These are phyloP conservation scores for Ligdia adustata DNA, from an alignment of 2,888 invertebrate genomes.

Conservation along the genomic window DNA sequence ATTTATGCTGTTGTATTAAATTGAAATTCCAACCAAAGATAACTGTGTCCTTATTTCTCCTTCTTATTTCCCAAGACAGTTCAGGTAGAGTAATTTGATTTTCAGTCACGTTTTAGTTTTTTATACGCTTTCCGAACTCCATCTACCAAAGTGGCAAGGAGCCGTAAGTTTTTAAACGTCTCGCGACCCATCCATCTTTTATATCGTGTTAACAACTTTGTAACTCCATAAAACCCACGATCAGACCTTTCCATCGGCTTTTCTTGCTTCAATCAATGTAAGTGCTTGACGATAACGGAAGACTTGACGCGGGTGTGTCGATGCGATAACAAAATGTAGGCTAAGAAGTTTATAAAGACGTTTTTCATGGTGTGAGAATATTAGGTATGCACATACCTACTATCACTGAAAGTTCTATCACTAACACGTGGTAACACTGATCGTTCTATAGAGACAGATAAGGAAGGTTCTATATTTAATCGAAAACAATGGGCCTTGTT, in stretches of 20 bases:
- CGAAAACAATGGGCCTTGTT: no score
- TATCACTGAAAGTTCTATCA: no score
- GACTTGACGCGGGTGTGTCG: neutral
- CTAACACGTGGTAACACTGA: no score
- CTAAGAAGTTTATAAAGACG: no score
- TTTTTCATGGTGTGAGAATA: no score
- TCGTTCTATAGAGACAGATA: no score
- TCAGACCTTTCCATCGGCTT: slow-evolving; percentile 15
- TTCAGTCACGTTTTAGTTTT: slow-evolving; percentile 10
- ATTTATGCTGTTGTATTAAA: neutral
- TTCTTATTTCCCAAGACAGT: slow-evolving; percentile 8
- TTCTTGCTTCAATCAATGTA: slow-evolving; percentile 15
- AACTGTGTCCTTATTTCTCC: neutral
- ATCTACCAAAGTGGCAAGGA: slow-evolving; percentile 12
- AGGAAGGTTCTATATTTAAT: no score
- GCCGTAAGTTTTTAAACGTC: slow-evolving; percentile 9
- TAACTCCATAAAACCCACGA: slow-evolving; percentile 16
- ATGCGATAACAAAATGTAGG: neutral
- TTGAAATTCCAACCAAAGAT: slow-evolving; percentile 1
- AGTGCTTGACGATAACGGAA: slow-evolving; percentile 9
- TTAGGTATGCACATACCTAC: no score
- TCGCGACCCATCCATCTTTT: slow-evolving; percentile 12
- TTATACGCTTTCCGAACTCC: slow-evolving; percentile 2
- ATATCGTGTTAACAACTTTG: slow-evolving; percentile 18
- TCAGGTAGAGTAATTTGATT: slow-evolving; percentile 4